A percentile compares a stretch with the other conserved stretches of the same genome.
These are phyloP conservation scores for Cheilinus undulatus DNA, from an alignment of 2,113 vertebrate species.

Conservation along the genomic window DNA sequence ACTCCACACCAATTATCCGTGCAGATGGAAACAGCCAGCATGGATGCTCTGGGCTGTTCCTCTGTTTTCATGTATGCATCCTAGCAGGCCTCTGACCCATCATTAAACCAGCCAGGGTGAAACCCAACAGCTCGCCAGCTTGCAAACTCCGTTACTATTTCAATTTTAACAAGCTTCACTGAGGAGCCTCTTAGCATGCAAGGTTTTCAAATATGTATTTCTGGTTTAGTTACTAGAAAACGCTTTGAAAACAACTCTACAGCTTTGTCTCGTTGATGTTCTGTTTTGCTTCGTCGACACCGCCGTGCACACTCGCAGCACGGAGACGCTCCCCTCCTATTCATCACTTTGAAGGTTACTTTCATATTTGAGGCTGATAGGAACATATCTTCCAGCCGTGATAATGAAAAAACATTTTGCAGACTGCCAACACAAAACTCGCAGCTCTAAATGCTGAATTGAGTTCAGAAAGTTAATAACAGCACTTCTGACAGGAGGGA, in stretches of 20 bases:
- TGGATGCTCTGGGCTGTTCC: slow-evolving; percentile 1
- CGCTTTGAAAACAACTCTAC: slow-evolving; percentile 23
- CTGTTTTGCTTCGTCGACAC: slow-evolving; percentile 9
- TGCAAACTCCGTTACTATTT: background rate
- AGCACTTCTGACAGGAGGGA: background rate
- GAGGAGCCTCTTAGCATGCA: slow-evolving; percentile 16
- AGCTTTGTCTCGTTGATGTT: slow-evolving; percentile 18
- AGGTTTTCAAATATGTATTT: slow-evolving; percentile 31
- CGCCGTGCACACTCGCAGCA: background rate
- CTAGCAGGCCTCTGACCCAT: background rate
- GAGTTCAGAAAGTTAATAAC: slow-evolving; percentile 35
- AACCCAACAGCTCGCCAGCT: slow-evolving; percentile 3
- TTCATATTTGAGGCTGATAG: slow-evolving; percentile 23
- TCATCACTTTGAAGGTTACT: slow-evolving; percentile 42
- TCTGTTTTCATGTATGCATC: background rate
- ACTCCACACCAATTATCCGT: slow-evolving; percentile 16
- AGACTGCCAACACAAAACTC: background rate
- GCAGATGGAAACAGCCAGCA: slow-evolving; percentile 7
- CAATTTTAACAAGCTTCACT: slow-evolving; percentile 33
- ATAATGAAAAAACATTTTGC: slow-evolving; percentile 23
- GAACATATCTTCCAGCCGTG: slow-evolving; percentile 17
- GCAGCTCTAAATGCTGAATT: slow-evolving; percentile 5
- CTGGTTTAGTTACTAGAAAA: slow-evolving; percentile 32
- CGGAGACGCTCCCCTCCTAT: slow-evolving; percentile 7
- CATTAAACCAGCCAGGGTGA: slow-evolving; percentile 24